Evolutionary conservation across 2,888 invertebrate species (phyloP), one percentile per base, ranked within the genome.

Genomic region (Tetranychus piercei): DNA sequence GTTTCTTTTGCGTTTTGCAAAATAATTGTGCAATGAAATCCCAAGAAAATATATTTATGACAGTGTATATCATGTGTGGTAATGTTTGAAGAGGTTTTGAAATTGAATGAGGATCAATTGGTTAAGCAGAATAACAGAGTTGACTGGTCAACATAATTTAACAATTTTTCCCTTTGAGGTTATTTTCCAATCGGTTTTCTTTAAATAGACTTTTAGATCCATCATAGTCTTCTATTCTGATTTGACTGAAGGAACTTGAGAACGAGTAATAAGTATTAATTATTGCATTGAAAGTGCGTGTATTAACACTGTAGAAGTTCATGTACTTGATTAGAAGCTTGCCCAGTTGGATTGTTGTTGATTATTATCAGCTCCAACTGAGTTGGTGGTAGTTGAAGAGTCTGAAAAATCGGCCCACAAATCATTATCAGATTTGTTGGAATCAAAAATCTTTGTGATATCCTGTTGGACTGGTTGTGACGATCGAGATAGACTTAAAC

Each of bases 311-410:
- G 9, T 15, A 55, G 4, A 55, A 15, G 55, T 55, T 9, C 6
- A 15, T 15, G 9, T 55, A 55, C 15, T 55, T 55, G 11, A 55
- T 69, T 22, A 69, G 34, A 69, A 69, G 20, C 69, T 69, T 7
- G 69, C 69, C 69, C 69, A 69, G 20, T 69, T 69, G 34, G 69
- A 69, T 69, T n/a, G 22, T 22, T 69, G 69, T 22, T 69, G 69
- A 23, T 69, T 20, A 18, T 11, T 22, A 11, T 20, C 20, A 23
- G 11, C 22, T 11, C 34, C 69, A 69, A 22, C 15, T 15, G 55
- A 15, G 55, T 9, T 67, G n/a, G 11, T 69, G 11, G 69, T 22
- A 6, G 69, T 69, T n/a, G 69, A 69, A 22, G 69, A 18, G 11
- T 22, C 69, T 23, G 18, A 18, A 69, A 69, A 69, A 20, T 69